Conservation (phyloP, 2,888 invertebrate genomes). For the Trypoxylon attenuatum region DNA sequence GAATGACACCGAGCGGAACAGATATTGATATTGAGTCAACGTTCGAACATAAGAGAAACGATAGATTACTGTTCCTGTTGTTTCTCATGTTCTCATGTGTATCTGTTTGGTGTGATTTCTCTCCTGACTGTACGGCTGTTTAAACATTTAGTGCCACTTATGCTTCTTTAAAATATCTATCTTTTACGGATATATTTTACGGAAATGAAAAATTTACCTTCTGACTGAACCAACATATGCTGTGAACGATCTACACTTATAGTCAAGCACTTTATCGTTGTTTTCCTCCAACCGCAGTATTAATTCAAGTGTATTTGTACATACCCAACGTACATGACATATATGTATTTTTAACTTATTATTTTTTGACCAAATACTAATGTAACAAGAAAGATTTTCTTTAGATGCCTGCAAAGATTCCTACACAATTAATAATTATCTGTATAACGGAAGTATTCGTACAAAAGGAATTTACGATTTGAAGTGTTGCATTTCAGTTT, state of each 20-base stretch:
- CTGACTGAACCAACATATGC: constrained; percentile 18
- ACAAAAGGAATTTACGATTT: too few relatives aligned
- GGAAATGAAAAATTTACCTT: constrained; percentile 13
- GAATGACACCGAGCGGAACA: constrained; percentile 43
- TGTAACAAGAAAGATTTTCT: too few relatives aligned
- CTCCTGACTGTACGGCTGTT: too few relatives aligned
- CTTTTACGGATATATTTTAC: constrained; percentile 13
- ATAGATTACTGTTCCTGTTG: not conserved
- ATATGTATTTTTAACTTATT: constrained; percentile 40
- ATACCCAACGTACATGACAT: constrained; percentile 29
- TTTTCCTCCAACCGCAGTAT: constrained; percentile 45
- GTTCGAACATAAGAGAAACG: constrained; percentile 24
- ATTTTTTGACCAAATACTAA: constrained; percentile 41
- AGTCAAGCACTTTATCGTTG: constrained; percentile 27
- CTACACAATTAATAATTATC: too few relatives aligned
- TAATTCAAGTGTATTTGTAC: constrained; percentile 43
- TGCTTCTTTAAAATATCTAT: constrained; percentile 18
- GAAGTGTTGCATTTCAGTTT: too few relatives aligned
- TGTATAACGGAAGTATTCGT: too few relatives aligned
- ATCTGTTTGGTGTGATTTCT: constrained; percentile 16
- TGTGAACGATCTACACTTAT: constrained; percentile 11
- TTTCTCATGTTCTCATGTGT: not conserved
- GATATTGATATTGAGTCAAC: constrained; percentile 40
- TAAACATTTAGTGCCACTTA: constrained; percentile 44
- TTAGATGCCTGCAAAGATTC: too few relatives aligned